Percentiles rank a stretch among this genome's conserved stretches.
These are phyloP conservation scores for Pseudorasbora parva DNA, from an alignment of 2,113 vertebrate species.

Conservation along the genomic window DNA sequence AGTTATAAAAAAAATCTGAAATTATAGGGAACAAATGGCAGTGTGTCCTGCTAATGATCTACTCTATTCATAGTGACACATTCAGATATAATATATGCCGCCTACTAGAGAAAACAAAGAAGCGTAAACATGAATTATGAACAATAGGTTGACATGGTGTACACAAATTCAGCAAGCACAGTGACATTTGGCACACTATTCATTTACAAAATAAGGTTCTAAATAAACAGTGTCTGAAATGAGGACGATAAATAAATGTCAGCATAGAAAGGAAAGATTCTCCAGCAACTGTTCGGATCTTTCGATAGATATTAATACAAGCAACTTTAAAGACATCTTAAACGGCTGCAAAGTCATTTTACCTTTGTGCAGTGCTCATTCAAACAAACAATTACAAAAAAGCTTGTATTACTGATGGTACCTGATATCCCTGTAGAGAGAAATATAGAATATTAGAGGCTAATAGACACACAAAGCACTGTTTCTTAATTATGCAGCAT, in stretches of 20 bases:
- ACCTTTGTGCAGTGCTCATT: neutral
- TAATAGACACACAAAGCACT: neutral
- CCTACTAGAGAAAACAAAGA: constrained; percentile 1
- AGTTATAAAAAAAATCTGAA: neutral
- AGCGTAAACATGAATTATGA: constrained; percentile 23
- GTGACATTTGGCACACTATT: neutral
- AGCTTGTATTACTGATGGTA: neutral
- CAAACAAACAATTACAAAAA: neutral
- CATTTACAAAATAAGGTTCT: constrained; percentile 1
- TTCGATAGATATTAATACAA: too few species aligned
- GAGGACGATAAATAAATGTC: too few species aligned
- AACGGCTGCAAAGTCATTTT: neutral
- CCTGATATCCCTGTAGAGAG: neutral
- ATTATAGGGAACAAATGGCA: neutral
- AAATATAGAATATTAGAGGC: neutral
- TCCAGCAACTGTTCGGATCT: neutral
- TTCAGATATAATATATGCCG: neutral
- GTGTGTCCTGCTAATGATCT: neutral
- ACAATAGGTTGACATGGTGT: constrained; percentile 3
- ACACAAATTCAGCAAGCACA: neutral
- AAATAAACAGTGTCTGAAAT: neutral
- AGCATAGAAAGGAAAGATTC: neutral
- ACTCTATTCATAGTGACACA: constrained; percentile 1
- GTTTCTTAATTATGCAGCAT: too few species aligned
- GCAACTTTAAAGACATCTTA: neutral